phyloP scores from a whole-genome alignment of 2,888 invertebrate genomes.

The Dasysyrphus tricinctus region DNA sequence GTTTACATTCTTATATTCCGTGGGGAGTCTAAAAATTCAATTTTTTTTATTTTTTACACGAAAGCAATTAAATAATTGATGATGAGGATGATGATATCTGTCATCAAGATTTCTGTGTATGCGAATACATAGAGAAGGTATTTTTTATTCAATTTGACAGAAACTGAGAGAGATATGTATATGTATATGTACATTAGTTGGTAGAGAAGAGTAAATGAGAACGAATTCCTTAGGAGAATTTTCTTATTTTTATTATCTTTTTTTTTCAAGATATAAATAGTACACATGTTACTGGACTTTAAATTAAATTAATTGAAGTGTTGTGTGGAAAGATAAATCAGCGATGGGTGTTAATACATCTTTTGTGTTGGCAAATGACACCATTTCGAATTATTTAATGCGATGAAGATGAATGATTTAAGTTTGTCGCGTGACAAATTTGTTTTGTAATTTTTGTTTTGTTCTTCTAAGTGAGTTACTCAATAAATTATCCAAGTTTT shows the following conservation, averaged over 20 bases:
- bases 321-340: slow-evolving; percentile 6
- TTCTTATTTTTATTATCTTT: background rate
- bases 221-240: background rate
- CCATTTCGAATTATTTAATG: background rate
- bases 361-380: background rate
- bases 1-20: background rate
- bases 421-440: background rate
- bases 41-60: slow-evolving; percentile 10
- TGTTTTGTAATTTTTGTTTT: background rate
- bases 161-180: background rate
- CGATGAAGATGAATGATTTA: background rate
- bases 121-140: background rate
- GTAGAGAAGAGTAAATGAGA: background rate
- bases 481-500: background rate
- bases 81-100: slow-evolving; percentile 5
- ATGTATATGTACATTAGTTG: too few relatives aligned
- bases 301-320: background rate
- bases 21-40: background rate
- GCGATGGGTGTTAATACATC: background rate
- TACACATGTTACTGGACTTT: background rate
- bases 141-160: background rate
- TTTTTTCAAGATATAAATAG: background rate
- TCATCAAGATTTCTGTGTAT: slow-evolving; percentile 14
- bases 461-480: background rate
- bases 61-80: slow-evolving; percentile 51